Base-by-base conservation (phyloP, 2,113 vertebrate species). In the Nibea coibor region DNA sequence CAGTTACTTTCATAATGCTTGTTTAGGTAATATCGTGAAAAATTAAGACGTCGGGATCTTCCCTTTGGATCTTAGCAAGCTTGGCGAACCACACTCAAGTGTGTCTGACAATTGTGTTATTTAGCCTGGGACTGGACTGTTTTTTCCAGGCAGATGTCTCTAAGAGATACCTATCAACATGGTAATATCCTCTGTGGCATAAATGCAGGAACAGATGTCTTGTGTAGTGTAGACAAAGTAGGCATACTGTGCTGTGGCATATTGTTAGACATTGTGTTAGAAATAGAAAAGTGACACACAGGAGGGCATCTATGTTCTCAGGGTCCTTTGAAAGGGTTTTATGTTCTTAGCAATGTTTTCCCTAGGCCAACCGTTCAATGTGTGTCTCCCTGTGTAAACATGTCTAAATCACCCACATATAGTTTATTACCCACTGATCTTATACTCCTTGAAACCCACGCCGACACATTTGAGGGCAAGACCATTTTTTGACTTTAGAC, bases 191-290 rank as follows among this genome's bases (percentile, higher is more conserved):
- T 90, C 78, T 67, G 66, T 78, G 86, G 80, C 81, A 80, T 75
- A 73, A 86, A 88, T 79, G 65, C 86, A 87, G 58, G 76, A 91
- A 69, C 91, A 93, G 82, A 91, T 93, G 91, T 91, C 63, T 65
- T 5, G 58, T 51, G 63, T 62, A 72, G 67, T 48, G 77, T 54
- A 78, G 78, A 75, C 28, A 50, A 71, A 58, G 70, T 54, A 56
- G 69, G 31, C n/a, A 54, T 19, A 28, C 31, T 66, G 54, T 65
- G 39, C 54, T 68, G 24, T 10, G 28, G 42, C 72, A 63, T 73
- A 76, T 75, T 62, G 68, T 11, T 64, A 39, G n/a, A 70, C 45
- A 85, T 53, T 59, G 28, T 28, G 24, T 26, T 26, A 26, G 24
- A 26, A 26, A 26, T 26, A 26, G 24, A 26, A 2, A 59, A 74